These are phyloP conservation scores for Macrotus californicus DNA, from an alignment of 2,113 vertebrate genomes.

Conservation along the genomic window DNA sequence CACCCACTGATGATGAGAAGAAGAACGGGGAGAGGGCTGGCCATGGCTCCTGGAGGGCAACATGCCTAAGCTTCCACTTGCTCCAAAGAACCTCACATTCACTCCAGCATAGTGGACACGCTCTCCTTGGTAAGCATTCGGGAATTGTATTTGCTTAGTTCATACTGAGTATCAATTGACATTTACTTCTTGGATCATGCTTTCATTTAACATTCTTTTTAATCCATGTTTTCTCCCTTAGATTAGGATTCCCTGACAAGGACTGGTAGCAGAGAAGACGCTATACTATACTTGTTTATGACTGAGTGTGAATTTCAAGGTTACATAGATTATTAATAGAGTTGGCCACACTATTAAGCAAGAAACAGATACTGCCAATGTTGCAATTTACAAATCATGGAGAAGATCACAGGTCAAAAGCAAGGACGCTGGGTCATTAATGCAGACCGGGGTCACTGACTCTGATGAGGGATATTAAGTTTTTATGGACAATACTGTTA, in stretches of 20 bases:
- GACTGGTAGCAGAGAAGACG: neutral
- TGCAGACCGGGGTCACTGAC: neutral
- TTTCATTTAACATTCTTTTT: neutral
- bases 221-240: neutral
- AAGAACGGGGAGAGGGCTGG: neutral
- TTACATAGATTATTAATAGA: neutral
- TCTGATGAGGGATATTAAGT: neutral
- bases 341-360: neutral
- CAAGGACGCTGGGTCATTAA: neutral
- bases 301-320: neutral
- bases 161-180: neutral
- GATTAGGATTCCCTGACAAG: neutral
- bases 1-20: neutral
- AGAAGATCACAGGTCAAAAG: neutral
- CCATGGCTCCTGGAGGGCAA: neutral
- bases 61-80: neutral
- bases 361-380: neutral
- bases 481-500: neutral
- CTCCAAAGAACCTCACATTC: neutral
- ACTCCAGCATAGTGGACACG: rapidly evolving
- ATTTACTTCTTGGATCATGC: neutral
- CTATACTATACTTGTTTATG: neutral
- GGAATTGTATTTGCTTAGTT: neutral
- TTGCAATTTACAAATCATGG: neutral
- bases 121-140: neutral